Evolutionary conservation across 2,113 vertebrate genomes (phyloP).

Genomic region (Vimba vimba): DNA sequence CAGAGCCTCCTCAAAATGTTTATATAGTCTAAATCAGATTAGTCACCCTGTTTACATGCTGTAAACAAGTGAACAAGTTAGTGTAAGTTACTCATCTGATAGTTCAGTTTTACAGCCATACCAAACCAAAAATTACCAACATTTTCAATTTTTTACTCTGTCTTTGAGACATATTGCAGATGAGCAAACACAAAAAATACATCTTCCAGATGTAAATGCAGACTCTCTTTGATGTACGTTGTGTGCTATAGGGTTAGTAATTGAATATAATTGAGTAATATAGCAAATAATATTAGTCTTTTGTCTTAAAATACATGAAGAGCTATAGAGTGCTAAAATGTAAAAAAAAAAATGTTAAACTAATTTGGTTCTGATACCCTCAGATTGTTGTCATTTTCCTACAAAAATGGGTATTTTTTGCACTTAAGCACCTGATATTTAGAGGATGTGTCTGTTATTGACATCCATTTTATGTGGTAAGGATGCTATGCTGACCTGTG

Average conservation of each 20-base stretch:
- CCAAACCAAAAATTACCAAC: neutral
- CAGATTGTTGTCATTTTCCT: neutral
- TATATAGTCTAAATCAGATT: neutral
- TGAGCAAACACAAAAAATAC: no score
- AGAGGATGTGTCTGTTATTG: neutral
- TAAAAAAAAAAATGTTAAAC: no score
- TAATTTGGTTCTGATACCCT: neutral
- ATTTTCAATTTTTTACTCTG: neutral
- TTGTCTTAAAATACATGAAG: no score
- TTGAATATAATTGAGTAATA: no score
- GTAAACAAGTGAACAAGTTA: neutral
- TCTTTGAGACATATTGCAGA: no score
- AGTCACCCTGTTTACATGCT: slow-evolving; percentile 10
- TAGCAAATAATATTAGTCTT: no score
- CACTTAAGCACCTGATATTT: neutral
- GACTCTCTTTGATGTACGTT: no score
- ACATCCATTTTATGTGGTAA: neutral
- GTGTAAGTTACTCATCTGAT: neutral
- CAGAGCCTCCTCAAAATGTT: neutral
- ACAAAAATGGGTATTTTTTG: neutral
- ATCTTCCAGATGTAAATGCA: no score
- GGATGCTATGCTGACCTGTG: neutral
- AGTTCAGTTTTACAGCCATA: neutral
- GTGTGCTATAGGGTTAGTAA: no score
- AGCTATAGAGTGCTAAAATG: neutral